These are phyloP conservation scores for Idris sp. DNA, from an alignment of 1,140 invertebrate species.

Conservation along the genomic window DNA sequence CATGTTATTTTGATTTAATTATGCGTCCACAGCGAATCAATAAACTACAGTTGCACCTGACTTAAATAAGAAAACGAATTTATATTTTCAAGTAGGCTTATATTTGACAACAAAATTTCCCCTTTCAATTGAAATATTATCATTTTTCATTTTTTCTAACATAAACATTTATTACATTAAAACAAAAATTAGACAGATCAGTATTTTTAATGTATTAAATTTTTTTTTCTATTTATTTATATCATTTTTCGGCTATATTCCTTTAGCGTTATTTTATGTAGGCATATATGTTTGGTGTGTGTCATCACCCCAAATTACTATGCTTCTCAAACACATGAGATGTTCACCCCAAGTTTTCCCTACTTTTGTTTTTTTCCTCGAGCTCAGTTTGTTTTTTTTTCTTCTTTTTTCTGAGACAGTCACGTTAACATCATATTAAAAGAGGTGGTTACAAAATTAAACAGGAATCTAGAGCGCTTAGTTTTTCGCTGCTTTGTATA, in stretches of 20 bases:
- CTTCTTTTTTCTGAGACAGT: slow-evolving; percentile 1
- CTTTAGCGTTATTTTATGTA: slow-evolving; percentile 5
- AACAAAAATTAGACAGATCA: too few species aligned
- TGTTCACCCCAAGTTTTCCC: slow-evolving; percentile 44
- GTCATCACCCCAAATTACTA: slow-evolving; percentile 48
- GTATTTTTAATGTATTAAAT: too few species aligned
- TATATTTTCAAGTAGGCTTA: too few species aligned
- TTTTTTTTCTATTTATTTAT: too few species aligned
- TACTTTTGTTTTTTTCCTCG: slow-evolving; percentile 33
- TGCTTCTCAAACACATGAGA: slow-evolving; percentile 37
- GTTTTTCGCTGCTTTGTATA: slow-evolving; percentile 17
- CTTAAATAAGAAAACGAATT: too few species aligned
- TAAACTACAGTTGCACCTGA: too few species aligned
- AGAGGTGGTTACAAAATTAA: slow-evolving; percentile 49
- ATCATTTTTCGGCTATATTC: too few species aligned
- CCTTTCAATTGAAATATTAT: too few species aligned
- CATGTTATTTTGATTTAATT: slow-evolving; percentile 38
- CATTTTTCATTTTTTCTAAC: too few species aligned
- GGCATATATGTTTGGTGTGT: slow-evolving; percentile 13
- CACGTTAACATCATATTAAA: slow-evolving; percentile 25
- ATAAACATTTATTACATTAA: too few species aligned
- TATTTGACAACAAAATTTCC: too few species aligned
- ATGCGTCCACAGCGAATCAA: slow-evolving; percentile 10
- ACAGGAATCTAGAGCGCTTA: slow-evolving; percentile 42
- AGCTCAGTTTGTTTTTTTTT: background rate